Percentiles rank a stretch among this genome's conserved stretches.
Evolutionary conservation across 2,888 invertebrate genomes (phyloP).

Genomic region (Pilophorus perplexus): DNA sequence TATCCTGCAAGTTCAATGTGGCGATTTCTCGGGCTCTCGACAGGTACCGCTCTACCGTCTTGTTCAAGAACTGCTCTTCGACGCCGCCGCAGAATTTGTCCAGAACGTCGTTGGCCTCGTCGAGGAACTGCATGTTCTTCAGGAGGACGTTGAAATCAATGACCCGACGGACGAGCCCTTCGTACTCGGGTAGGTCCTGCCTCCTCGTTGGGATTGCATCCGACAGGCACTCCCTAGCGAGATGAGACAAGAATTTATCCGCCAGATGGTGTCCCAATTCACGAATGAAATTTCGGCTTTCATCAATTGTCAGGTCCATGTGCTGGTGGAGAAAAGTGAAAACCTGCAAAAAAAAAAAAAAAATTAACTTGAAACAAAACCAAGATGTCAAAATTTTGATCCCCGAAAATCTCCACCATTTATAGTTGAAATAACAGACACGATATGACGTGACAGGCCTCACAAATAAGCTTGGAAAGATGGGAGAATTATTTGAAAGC

Average conservation of each 20-base stretch:
- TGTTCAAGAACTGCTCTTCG: slow-evolving; percentile 72
- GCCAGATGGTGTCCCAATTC: slow-evolving; percentile 11
- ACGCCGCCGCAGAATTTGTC: slow-evolving; percentile 70
- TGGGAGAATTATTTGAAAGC: too few relatives aligned
- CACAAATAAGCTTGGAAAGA: too few relatives aligned
- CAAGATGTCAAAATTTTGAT: too few relatives aligned
- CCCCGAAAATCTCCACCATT: too few relatives aligned
- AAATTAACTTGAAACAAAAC: too few relatives aligned
- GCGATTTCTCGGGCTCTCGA: slow-evolving; percentile 69
- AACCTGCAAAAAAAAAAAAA: too few relatives aligned
- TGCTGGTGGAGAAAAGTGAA: slow-evolving; percentile 20
- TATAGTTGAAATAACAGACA: too few relatives aligned
- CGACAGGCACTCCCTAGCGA: slow-evolving; percentile 11
- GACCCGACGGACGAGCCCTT: not conserved
- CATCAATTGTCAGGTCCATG: slow-evolving; percentile 11
- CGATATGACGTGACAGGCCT: too few relatives aligned
- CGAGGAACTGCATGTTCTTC: slow-evolving; percentile 55
- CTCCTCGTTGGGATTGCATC: slow-evolving; percentile 10
- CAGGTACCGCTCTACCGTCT: slow-evolving; percentile 69
- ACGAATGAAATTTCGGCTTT: slow-evolving; percentile 14
- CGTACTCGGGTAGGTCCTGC: slow-evolving; percentile 6
- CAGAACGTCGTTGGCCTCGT: slow-evolving; percentile 59
- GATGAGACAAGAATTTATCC: slow-evolving; percentile 6
- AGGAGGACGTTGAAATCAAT: slow-evolving; percentile 19
- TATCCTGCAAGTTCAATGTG: slow-evolving; percentile 76